Percentiles rank a stretch among this genome's conserved stretches.
Evolutionary conservation across 2,888 invertebrate species (phyloP).

Genomic region (Auanema sp.): DNA sequence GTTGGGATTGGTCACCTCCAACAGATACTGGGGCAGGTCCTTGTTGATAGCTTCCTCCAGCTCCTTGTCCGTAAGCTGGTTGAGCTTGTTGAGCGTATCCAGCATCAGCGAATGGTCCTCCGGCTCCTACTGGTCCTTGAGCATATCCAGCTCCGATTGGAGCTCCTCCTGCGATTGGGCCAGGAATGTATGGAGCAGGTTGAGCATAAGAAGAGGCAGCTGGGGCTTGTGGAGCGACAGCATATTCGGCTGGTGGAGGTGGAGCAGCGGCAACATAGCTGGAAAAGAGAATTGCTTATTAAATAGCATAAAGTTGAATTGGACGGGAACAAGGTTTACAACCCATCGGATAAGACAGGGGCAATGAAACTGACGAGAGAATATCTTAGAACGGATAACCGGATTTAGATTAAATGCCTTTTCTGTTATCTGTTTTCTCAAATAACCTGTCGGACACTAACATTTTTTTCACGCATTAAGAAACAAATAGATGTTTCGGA

Average conservation of each 20-base stretch:
- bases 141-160: conserved; percentile 26
- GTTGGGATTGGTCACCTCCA: background rate
- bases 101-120: conserved; percentile 26
- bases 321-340: conserved; percentile 14
- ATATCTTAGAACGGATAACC: no score
- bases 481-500: background rate
- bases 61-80: conserved; percentile 34
- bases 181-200: conserved; percentile 25
- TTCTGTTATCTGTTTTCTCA: no score
- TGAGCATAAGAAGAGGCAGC: conserved; percentile 23
- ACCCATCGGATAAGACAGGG: no score
- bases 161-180: conserved; percentile 26
- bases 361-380: no score
- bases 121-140: conserved; percentile 25
- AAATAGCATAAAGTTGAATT: background rate
- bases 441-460: no score
- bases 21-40: no score
- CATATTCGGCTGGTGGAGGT: conserved; percentile 25
- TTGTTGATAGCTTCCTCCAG: conserved; percentile 17
- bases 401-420: no score
- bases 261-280: conserved; percentile 11
- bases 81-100: conserved; percentile 26
- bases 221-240: conserved; percentile 23
- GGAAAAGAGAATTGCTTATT: background rate
- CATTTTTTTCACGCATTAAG: no score